Percentiles rank a stretch among this genome's conserved stretches.
These are phyloP conservation scores for Patiria pectinifera DNA, from an alignment of 53 echinoderm and acorn worm species.

Conservation along the genomic window DNA sequence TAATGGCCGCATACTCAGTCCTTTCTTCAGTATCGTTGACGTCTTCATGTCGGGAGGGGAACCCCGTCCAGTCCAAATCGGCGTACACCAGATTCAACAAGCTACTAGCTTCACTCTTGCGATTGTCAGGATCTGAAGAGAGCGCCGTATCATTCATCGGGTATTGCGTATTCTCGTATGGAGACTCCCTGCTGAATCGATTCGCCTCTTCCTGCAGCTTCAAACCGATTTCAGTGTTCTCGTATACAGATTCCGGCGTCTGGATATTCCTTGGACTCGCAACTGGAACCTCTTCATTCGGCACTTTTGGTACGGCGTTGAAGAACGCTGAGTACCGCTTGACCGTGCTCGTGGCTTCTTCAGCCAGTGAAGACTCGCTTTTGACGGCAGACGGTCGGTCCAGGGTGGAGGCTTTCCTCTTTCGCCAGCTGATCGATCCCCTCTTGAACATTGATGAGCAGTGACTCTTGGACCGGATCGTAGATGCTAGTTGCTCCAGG, in stretches of 20 bases:
- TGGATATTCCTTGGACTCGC: slow-evolving; percentile 17
- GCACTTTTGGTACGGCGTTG: slow-evolving; percentile 31
- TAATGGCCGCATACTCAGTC: slow-evolving; percentile 49
- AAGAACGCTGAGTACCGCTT: slow-evolving; percentile 57
- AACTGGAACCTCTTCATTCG: slow-evolving; percentile 16
- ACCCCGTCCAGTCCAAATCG: slow-evolving; percentile 72
- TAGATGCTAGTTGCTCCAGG: slow-evolving; percentile 49
- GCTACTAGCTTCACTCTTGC: slow-evolving; percentile 44
- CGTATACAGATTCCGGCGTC: slow-evolving; percentile 43
- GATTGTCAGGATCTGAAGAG: slow-evolving; percentile 8
- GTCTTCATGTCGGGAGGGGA: slow-evolving; percentile 20
- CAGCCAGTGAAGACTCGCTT: neutral
- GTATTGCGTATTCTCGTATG: slow-evolving; percentile 39
- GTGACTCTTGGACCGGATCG: slow-evolving; percentile 52
- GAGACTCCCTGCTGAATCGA: neutral
- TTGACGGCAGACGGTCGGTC: neutral
- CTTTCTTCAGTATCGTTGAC: slow-evolving; percentile 43
- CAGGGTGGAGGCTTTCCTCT: slow-evolving; percentile 32
- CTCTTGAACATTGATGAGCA: slow-evolving; percentile 50
- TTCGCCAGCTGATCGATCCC: slow-evolving; percentile 25
- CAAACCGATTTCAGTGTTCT: slow-evolving; percentile 43
- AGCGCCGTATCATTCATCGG: neutral
- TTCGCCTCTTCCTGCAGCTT: neutral
- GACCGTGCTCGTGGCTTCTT: slow-evolving; percentile 36
- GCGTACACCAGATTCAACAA: slow-evolving; percentile 69